Base-by-base conservation (phyloP, 1,140 invertebrate genomes). In the Heliconius eleuchia region DNA sequence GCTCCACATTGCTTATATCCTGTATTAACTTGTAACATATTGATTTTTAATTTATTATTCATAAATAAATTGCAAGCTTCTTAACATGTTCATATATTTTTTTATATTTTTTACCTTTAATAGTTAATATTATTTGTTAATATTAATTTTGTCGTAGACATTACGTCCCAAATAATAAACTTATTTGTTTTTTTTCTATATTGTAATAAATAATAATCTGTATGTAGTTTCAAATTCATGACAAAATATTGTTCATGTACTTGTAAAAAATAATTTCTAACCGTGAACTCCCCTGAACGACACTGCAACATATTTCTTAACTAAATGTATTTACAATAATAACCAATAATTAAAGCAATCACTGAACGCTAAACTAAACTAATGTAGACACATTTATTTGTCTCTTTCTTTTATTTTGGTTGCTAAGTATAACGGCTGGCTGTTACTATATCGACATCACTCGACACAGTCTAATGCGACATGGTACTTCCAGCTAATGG, bases 241-340 rank as follows among this genome's bases (percentile, higher is more conserved):
- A 57, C 55, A 23, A 57, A 57, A 57, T 57, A 57, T 57, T n/a
- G n/a, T 1, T 57, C 7, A n/a, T 23, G 55, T 60, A 60, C 2
- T 27, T 60, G 55, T 60, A 60, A 60, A n/a, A 60, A 60, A n/a
- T 11, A 60, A 9, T 60, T n/a, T 60, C 60, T 30, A 30, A 66
- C 27, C 27, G 27, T 66, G 13, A 7, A 66, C 23, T 66, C 9
- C n/a, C 55, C 57, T 27, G 27, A 8, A 23, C 46, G 60, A 80
- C 74, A 80, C 74, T 75, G 80, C 76, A 77, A 81, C 80, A 19
- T 46, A 42, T 72, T 75, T 78, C 57, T 46, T 50, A 76, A 66
- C 30, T 66, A 46, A 52, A 76, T 46, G 16, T 76, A 46, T 60
- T 75, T 39, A 75, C 13, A 76, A 19, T 30, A 70, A 70, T 46